Base-by-base conservation (phyloP, 2,797 vertebrate genomes). In the Myotis pilosus region DNA sequence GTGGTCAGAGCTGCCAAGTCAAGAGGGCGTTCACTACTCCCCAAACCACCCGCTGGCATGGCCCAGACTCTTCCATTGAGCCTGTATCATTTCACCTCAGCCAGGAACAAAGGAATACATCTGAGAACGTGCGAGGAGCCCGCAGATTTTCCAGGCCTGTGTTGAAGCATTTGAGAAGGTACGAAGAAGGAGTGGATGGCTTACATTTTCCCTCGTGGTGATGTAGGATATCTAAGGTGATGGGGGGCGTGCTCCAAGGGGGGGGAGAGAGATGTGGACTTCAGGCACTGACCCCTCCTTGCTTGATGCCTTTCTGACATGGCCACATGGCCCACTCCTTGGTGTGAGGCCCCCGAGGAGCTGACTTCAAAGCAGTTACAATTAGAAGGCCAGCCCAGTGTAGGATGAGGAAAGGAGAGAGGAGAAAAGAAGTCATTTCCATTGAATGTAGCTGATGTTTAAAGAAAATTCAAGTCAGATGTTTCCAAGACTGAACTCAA, bases 61-160 rank as follows among this genome's bases (percentile, higher is more conserved):
- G n/a, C 25, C 66, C 15, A 0, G 44, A 64, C 72, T 84, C 75
- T 94, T 80, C 79, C 86, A 87, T 2, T 0, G 49, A 79, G 23
- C 41, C 30, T 7, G 0, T 71, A 91, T 81, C 91, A 80, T 85
- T 88, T 84, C 83, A 55, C 87, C 79, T 47, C 74, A n/a, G 23
- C 64, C 47, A 62, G 71, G 44, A 25, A 2, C 80, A 57, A 38
- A 87, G 49, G 55, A 33, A 33, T 66, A 1, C 41, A 92, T 36
- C 68, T 89, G 87, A 96, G 87, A 96, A 93, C 0, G 16, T 94
- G 93, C 38, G 51, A 92, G 87, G n/a, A 76, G 13, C 25, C 28
- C 5, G 0, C 60, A 38, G 28, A 51, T 36, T 91, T 92, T 89
- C 78, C 95, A 89, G 76, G 57, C 38, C 87, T 4, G 6, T 69